Percentiles rank a stretch among this genome's conserved stretches.
These are phyloP conservation scores for Sminthopsis crassicaudata DNA, from an alignment of 2,113 vertebrate genomes.

Conservation along the genomic window DNA sequence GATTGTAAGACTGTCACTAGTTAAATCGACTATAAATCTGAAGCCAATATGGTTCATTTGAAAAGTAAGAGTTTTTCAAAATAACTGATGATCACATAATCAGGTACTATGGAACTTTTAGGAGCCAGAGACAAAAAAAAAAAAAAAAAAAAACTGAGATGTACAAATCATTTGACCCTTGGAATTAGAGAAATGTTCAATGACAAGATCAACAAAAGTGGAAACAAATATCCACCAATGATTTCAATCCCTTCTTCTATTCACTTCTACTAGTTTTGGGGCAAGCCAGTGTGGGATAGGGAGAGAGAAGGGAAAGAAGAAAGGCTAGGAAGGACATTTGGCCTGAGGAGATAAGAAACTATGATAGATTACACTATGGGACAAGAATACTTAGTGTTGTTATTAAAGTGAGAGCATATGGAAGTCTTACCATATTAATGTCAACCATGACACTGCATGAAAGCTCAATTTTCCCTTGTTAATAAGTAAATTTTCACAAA, in stretches of 20 bases:
- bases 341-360: neutral
- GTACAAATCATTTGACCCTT: neutral
- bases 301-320: neutral
- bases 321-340: neutral
- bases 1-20: neutral
- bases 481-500: neutral
- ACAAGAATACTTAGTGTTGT: neutral
- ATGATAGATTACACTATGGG: neutral
- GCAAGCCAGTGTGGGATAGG: neutral
- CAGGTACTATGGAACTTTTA: neutral
- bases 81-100: neutral
- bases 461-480: neutral
- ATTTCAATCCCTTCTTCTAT: neutral
- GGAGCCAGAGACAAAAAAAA: neutral
- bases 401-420: neutral
- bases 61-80: slow-evolving; percentile 21
- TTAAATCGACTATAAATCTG: neutral
- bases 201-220: neutral
- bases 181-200: neutral
- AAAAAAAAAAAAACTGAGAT: neutral
- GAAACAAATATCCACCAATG: neutral
- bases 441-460: neutral
- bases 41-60: neutral
- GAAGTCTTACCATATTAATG: neutral
- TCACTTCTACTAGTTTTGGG: neutral